phyloP scores from a whole-genome alignment of 2,797 vertebrate species.

The Gallinago solitaria region DNA sequence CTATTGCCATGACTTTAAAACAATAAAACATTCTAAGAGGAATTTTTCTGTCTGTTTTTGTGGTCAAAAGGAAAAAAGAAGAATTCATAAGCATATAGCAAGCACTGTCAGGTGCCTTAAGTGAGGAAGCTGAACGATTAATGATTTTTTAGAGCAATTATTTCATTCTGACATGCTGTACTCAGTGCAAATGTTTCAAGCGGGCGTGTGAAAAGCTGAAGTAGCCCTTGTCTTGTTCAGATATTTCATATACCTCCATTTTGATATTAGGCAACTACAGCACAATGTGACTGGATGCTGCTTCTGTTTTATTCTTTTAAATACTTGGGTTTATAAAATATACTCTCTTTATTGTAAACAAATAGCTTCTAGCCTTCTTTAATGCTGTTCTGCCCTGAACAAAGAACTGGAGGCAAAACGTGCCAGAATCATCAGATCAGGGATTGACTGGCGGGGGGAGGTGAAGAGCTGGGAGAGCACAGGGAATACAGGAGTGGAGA shows the following conservation, averaged over 20 bases:
- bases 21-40: neutral
- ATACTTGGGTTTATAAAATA: neutral
- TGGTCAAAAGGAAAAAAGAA: neutral
- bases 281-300: neutral
- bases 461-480: neutral
- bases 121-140: neutral
- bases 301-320: neutral
- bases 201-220: neutral
- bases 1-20: neutral
- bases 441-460: neutral
- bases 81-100: neutral
- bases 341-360: neutral
- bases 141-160: neutral
- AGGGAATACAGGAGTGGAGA: neutral
- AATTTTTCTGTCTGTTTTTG: neutral
- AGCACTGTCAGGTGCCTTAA: neutral
- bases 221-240: neutral
- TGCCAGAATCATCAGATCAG: neutral
- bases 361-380: neutral
- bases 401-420: neutral
- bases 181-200: neutral
- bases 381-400: neutral
- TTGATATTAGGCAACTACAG: neutral
- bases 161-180: neutral
- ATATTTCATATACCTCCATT: neutral